Evolutionary conservation across 64 coral and sea anemone species (phyloP).

Genomic region (Pocillopora verrucosa): DNA sequence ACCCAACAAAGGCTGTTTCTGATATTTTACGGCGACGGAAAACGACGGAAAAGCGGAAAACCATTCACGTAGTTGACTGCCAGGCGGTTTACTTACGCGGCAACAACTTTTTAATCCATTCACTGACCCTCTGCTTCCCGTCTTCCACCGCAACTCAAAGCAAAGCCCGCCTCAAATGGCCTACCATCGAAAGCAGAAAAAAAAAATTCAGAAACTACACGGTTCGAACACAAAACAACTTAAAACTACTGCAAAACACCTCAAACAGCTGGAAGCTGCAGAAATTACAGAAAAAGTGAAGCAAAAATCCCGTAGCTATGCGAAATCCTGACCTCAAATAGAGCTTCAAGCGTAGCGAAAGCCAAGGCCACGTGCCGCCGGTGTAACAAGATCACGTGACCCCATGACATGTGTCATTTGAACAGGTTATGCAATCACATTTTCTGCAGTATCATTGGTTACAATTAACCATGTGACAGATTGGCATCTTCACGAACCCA

Average conservation of each 20-base stretch:
- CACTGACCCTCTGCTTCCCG: constrained; percentile 58
- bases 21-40: background rate
- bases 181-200: constrained; percentile 1
- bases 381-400: constrained; percentile 78
- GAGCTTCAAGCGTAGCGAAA: constrained; percentile 61
- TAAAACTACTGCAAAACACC: constrained; percentile 14
- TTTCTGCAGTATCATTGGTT: background rate
- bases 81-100: constrained; percentile 46
- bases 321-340: constrained; percentile 40
- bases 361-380: constrained; percentile 79
- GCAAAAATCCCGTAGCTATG: constrained; percentile 43
- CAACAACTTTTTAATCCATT: constrained; percentile 69
- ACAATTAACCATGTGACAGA: background rate
- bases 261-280: constrained; percentile 40
- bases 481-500: background rate
- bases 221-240: background rate
- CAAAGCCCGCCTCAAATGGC: constrained; percentile 50
- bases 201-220: constrained; percentile 17
- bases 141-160: constrained; percentile 45
- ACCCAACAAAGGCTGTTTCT: background rate
- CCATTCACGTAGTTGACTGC: constrained; percentile 10
- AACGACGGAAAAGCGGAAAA: background rate
- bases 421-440: constrained; percentile 33
- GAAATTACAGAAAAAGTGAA: constrained; percentile 40
- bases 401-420: constrained; percentile 57